phyloP scores from a whole-genome alignment of 2,797 vertebrate genomes.

The Chelidonichthys spinosus region DNA sequence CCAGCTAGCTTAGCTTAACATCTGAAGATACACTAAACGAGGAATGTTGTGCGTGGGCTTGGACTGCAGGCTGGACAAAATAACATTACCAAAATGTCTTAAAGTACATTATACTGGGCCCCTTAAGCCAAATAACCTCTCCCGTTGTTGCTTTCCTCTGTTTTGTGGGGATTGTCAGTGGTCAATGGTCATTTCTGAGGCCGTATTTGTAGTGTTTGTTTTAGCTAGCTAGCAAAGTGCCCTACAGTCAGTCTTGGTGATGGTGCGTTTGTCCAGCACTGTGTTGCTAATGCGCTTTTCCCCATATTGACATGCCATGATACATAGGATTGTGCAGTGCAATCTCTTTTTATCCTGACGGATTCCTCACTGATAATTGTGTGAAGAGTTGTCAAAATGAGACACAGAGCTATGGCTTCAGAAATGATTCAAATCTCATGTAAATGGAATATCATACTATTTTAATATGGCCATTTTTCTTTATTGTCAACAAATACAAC shows the following conservation, averaged over 20 bases:
- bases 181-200: not conserved
- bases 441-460: too few relatives aligned
- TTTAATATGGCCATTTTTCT: not conserved
- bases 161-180: not conserved
- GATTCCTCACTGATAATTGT: not conserved
- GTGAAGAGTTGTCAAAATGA: not conserved
- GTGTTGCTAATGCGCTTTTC: not conserved
- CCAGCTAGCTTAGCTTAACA: conserved; percentile 45
- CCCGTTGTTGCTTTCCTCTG: too few relatives aligned
- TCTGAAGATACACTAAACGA: conserved; percentile 14
- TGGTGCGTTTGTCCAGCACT: not conserved
- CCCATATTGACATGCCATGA: not conserved
- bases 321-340: not conserved
- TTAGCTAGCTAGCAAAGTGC: conserved; percentile 29
- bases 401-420: not conserved
- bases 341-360: not conserved
- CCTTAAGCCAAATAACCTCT: not conserved
- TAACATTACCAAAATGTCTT: not conserved
- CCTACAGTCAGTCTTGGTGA: not conserved
- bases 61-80: conserved; percentile 17
- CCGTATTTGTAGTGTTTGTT: conserved; percentile 5
- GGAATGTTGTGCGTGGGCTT: conserved; percentile 37
- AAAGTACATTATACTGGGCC: not conserved
- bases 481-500: not conserved
- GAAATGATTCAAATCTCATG: not conserved